Percentiles rank a stretch among this genome's conserved stretches.
Evolutionary conservation across 1,140 invertebrate species (phyloP).

Genomic region (Scylla paramamosain): DNA sequence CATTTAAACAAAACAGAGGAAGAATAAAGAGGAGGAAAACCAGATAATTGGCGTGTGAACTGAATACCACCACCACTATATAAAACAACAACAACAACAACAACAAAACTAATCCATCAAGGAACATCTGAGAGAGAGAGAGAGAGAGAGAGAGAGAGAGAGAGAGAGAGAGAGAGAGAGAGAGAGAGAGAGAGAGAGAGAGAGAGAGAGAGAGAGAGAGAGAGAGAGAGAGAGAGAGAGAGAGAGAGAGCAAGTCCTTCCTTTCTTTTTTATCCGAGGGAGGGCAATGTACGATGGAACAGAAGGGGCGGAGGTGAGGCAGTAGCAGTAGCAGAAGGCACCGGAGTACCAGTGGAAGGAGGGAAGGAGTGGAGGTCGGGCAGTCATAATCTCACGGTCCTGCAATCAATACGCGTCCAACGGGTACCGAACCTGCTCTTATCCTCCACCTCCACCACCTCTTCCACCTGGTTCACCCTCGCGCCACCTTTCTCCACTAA

Average conservation of each 20-base stretch:
- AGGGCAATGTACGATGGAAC: not conserved
- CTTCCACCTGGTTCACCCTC: not conserved
- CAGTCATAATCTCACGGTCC: constrained; percentile 23
- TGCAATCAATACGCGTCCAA: constrained; percentile 43
- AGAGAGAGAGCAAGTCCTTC: constrained; percentile 18
- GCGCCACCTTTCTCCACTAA: not conserved
- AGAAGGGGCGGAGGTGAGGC: not conserved
- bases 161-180: constrained; percentile 4
- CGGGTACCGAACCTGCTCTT: constrained; percentile 40
- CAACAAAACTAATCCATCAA: not conserved
- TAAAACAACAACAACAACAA: not conserved
- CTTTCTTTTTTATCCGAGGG: not conserved
- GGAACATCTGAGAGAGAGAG: not conserved
- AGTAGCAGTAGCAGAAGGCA: not conserved
- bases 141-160: constrained; percentile 43
- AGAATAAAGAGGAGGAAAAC: no score
- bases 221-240: constrained; percentile 13
- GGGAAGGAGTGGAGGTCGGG: not conserved
- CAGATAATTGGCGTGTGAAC: no score
- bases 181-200: no score
- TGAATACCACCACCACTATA: no score
- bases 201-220: no score
- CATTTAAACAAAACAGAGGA: not conserved
- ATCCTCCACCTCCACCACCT: constrained; percentile 35
- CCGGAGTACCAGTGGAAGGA: not conserved